Percentiles rank a stretch among this genome's conserved stretches.
Conservation (phyloP, 2,113 vertebrate species). For the Gracilinanus agilis region DNA sequence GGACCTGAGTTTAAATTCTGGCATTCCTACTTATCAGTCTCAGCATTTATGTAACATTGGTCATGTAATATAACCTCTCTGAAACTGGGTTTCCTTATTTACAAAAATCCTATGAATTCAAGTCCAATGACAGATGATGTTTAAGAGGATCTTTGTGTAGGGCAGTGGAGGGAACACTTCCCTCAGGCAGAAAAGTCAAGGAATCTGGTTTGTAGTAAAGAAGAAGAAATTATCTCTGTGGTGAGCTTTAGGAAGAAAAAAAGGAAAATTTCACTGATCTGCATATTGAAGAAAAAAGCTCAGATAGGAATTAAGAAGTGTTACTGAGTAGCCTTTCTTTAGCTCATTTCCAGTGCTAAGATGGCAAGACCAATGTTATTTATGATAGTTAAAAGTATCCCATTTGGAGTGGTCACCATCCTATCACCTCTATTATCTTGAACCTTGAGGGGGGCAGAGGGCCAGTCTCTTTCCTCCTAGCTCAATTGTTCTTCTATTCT, state of each 20-base stretch:
- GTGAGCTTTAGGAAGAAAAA: neutral
- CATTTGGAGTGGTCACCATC: neutral
- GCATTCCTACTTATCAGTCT: neutral
- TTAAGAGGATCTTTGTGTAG: neutral
- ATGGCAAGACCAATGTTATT: neutral
- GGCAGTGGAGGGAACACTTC: neutral
- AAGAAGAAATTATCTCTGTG: neutral
- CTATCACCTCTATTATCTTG: neutral
- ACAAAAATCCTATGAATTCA: neutral
- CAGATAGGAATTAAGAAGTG: neutral
- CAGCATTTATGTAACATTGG: neutral
- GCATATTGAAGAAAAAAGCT: neutral
- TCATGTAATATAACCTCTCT: neutral
- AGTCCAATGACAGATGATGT: neutral
- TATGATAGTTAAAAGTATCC: neutral
- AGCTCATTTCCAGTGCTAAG: neutral
- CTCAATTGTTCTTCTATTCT: neutral
- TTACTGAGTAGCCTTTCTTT: neutral
- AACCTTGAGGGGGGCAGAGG: too few relatives aligned
- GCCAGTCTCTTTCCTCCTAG: neutral
- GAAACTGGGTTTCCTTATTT: neutral
- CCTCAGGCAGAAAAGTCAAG: neutral
- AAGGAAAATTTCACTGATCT: neutral
- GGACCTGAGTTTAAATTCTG: neutral
- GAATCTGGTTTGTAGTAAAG: neutral